Conservation (phyloP, 2,113 vertebrate species). For the Heterotilapia buettikoferi region DNA sequence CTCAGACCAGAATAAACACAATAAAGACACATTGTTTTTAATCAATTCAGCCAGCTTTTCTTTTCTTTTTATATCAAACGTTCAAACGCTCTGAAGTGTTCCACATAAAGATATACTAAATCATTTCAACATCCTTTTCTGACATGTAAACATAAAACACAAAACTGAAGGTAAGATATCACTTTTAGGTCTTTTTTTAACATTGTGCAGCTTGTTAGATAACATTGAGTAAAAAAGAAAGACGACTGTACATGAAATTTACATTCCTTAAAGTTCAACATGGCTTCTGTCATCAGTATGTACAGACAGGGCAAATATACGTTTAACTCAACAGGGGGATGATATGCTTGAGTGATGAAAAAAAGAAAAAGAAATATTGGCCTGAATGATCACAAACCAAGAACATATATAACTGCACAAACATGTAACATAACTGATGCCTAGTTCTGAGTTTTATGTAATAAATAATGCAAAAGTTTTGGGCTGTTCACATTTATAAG, state of each 20-base stretch:
- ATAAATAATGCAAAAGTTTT: background rate
- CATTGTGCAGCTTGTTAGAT: conserved; percentile 46
- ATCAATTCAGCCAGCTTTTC: conserved; percentile 27
- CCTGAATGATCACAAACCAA: background rate
- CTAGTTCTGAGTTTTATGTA: background rate
- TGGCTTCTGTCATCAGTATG: conserved; percentile 60
- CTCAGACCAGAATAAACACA: background rate
- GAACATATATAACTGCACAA: background rate
- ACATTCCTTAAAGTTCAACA: conserved; percentile 69
- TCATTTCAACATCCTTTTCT: conserved; percentile 16
- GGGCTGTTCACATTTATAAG: background rate
- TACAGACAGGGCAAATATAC: conserved; percentile 33
- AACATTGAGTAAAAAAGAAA: conserved; percentile 46
- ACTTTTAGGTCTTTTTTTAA: background rate
- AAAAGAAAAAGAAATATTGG: background rate
- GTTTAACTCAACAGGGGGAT: background rate
- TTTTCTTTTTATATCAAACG: conserved; percentile 40
- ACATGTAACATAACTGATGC: background rate
- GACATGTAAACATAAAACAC: conserved; percentile 61
- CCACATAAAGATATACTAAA: conserved; percentile 43
- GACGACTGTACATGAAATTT: conserved; percentile 61
- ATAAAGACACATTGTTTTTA: conserved; percentile 8
- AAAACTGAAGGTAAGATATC: conserved; percentile 33
- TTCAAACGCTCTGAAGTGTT: conserved; percentile 31
- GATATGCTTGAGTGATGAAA: conserved; percentile 15